Base-by-base conservation (phyloP, 1,140 invertebrate species). In the Zaprionus ghesquierei region DNA sequence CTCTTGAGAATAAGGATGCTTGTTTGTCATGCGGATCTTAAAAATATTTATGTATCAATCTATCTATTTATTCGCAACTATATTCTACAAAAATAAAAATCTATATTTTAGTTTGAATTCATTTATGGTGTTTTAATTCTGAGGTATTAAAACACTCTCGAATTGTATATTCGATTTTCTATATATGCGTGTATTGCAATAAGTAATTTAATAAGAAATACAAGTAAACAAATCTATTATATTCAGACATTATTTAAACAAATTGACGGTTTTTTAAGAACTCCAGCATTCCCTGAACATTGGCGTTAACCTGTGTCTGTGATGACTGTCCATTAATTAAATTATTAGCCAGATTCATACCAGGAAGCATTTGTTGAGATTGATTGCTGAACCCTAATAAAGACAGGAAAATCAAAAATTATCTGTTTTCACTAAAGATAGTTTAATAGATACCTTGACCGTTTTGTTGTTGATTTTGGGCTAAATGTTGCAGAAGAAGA, bases 1-100 rank as follows among this genome's bases (percentile, higher is more conserved):
- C 97, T 0, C 93, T 98, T 6, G 94, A 96, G 87, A 99, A 99
- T 92, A 97, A 96, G 87, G 98, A 98, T 64, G 96, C 95, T n/a
- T 99, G 98, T 91, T 90, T 97, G 33, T 95, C 95, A 91, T 97
- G 96, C 84, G 95, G 96, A 69, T 95, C 81, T 3, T 84, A 77
- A 51, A 54, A 59, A 44, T 9, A 9, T 15, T 41, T 6, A 1
- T 15, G 3, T 44, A 60, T 72, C 44, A 53, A 62, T 23, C 9
- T 44, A 54, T 68, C 22, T 58, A 71, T 33, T 95, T 31, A 33
- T 20, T 8, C 60, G 49, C 56, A 53, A 46, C 22, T 46, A 66
- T 73, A 55, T 75, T 27, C 49, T 51, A 51, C 23, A 46, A 9
- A 46, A 46, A 46, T 46, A 46, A 46, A 46, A 46, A 41, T 41